These are phyloP conservation scores for Andinoacara biseriatus DNA, from an alignment of 2,113 vertebrate genomes.

Conservation along the genomic window DNA sequence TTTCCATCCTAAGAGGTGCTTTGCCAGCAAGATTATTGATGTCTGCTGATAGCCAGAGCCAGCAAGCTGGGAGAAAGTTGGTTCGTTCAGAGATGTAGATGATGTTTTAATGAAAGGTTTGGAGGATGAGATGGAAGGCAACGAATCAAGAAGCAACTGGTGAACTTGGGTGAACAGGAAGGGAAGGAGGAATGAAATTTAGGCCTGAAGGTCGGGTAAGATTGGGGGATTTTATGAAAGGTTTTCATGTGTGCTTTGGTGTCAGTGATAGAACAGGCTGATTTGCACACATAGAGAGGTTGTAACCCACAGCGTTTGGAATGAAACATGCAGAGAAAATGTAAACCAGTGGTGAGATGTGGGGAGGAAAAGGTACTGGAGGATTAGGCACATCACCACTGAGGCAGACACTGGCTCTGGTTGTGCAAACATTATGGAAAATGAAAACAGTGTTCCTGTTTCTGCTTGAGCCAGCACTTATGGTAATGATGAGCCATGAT, in stretches of 20 bases:
- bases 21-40: slow-evolving; percentile 49
- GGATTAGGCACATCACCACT: slow-evolving; percentile 36
- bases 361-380: slow-evolving; percentile 16
- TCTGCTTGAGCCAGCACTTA: slow-evolving; percentile 37
- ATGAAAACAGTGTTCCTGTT: slow-evolving; percentile 6
- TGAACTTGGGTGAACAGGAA: slow-evolving; percentile 24
- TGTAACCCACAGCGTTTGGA: slow-evolving; percentile 12
- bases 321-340: slow-evolving; percentile 26
- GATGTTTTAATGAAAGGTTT: slow-evolving; percentile 36
- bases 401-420: slow-evolving; percentile 25
- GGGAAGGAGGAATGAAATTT: slow-evolving; percentile 35
- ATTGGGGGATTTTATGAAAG: slow-evolving; percentile 6
- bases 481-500: slow-evolving; percentile 16
- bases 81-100: slow-evolving; percentile 6
- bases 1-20: slow-evolving; percentile 26
- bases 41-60: not conserved
- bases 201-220: not conserved
- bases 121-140: not conserved
- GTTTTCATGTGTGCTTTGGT: slow-evolving; percentile 29
- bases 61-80: not conserved
- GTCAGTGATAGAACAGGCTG: slow-evolving; percentile 17
- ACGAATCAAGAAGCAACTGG: not conserved
- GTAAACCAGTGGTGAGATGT: slow-evolving; percentile 1
- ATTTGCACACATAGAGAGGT: not conserved
- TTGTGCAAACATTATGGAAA: slow-evolving; percentile 52